Conservation (phyloP, 2,888 invertebrate genomes). For the Julus scanicus region DNA sequence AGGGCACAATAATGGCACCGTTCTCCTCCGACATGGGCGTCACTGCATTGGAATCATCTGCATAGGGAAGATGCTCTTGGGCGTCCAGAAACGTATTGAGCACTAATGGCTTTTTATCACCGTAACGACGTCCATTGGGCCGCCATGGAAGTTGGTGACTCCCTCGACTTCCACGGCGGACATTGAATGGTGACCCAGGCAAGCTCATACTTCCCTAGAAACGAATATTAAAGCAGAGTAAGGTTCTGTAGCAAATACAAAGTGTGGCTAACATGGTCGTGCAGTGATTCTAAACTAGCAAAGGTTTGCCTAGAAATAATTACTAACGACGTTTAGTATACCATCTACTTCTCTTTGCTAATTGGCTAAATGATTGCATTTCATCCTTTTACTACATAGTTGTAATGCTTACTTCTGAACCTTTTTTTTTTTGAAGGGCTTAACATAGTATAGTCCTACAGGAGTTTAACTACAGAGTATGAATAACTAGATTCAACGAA, state of each 20-base stretch:
- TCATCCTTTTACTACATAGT: not conserved
- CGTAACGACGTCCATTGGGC: constrained; percentile 78
- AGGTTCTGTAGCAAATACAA: not conserved
- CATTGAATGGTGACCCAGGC: constrained; percentile 96
- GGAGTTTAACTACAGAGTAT: not conserved
- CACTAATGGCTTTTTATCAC: constrained; percentile 93
- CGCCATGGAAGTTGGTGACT: constrained; percentile 89
- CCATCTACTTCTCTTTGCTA: not conserved
- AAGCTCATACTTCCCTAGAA: constrained; percentile 93
- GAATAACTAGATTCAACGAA: not conserved
- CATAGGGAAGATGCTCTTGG: constrained; percentile 91
- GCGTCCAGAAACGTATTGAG: constrained; percentile 88
- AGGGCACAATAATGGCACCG: constrained; percentile 92
- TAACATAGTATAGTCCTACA: not conserved
- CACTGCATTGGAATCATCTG: constrained; percentile 96
- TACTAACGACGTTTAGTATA: not conserved
- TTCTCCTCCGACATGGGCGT: constrained; percentile 99
- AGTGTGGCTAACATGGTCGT: not conserved
- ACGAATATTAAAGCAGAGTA: not conserved
- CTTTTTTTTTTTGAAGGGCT: not conserved
- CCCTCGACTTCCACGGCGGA: constrained; percentile 87
- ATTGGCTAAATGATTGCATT: not conserved
- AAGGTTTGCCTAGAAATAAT: not conserved
- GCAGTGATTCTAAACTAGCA: not conserved
- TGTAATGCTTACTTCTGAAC: not conserved